phyloP scores from a whole-genome alignment of 1,140 invertebrate species.

The Probaryconus sp. region DNA sequence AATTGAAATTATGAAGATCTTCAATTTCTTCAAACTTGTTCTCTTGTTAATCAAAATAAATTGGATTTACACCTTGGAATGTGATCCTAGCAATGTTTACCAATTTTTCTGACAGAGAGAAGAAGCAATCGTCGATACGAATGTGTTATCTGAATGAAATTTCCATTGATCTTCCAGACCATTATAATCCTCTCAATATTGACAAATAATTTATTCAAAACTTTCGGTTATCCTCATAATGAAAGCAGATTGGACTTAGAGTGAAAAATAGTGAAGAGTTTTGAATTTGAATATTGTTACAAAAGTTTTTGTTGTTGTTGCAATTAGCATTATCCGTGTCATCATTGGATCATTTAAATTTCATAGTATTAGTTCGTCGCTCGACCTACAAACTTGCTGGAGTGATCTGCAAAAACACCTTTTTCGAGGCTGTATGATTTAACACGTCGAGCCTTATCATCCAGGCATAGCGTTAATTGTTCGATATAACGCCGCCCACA shows the following conservation, averaged over 20 bases:
- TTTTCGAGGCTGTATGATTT: conserved; percentile 57
- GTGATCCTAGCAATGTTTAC: too few relatives aligned
- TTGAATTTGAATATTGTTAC: conserved; percentile 41
- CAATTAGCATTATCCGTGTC: conserved; percentile 56
- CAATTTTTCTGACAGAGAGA: too few relatives aligned
- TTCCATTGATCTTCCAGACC: too few relatives aligned
- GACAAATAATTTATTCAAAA: too few relatives aligned
- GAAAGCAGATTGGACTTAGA: too few relatives aligned
- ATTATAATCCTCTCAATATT: too few relatives aligned
- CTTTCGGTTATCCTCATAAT: too few relatives aligned
- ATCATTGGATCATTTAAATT: conserved; percentile 52
- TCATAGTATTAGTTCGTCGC: conserved; percentile 29
- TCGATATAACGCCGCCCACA: conserved; percentile 68
- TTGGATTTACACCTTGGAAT: too few relatives aligned
- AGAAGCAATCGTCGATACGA: too few relatives aligned
- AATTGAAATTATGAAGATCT: not conserved
- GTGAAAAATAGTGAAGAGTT: conserved; percentile 9
- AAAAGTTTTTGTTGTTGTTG: conserved; percentile 33
- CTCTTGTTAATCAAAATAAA: too few relatives aligned
- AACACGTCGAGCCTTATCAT: conserved; percentile 64
- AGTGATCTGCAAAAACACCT: conserved; percentile 60
- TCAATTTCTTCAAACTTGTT: not conserved
- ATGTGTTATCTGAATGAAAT: too few relatives aligned
- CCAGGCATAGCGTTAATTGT: conserved; percentile 68
- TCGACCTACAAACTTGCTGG: conserved; percentile 44